phyloP scores from a whole-genome alignment of 2,113 vertebrate genomes.

The Oostethus manadensis region DNA sequence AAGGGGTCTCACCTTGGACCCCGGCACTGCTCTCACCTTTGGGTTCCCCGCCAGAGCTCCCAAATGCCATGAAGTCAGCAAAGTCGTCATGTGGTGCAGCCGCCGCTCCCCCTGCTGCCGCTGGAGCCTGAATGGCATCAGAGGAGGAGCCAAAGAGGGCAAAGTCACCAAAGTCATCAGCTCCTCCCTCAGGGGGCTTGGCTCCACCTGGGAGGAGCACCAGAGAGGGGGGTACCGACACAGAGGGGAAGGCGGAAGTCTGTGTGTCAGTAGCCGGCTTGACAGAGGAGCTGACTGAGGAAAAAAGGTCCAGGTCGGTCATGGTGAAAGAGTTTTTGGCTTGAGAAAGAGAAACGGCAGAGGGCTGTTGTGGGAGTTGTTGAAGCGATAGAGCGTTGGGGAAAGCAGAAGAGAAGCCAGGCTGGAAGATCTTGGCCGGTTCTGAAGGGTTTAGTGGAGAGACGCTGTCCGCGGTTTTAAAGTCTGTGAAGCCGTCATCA shows the following conservation, averaged over 20 bases:
- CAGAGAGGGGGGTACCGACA: constrained; percentile 51
- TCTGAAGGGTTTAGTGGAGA: constrained; percentile 87
- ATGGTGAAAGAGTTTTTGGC: constrained; percentile 83
- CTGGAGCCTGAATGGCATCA: constrained; percentile 40
- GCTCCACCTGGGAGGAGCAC: constrained; percentile 58
- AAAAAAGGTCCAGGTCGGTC: constrained; percentile 90
- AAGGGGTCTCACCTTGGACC: constrained; percentile 52
- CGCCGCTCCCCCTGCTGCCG: constrained; percentile 32
- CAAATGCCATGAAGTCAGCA: constrained; percentile 96
- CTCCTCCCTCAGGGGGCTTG: constrained; percentile 67
- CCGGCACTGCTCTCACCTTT: constrained; percentile 55
- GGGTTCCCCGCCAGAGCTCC: constrained; percentile 71
- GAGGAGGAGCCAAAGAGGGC: constrained; percentile 85
- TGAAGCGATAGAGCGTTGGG: constrained; percentile 79
- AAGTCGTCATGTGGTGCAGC: constrained; percentile 84
- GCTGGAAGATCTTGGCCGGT: constrained; percentile 81
- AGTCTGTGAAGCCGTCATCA: constrained; percentile 95
- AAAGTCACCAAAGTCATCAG: constrained; percentile 92
- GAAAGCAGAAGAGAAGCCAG: constrained; percentile 76
- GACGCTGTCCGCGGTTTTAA: constrained; percentile 93
- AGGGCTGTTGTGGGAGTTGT: constrained; percentile 71
- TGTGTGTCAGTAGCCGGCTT: constrained; percentile 56
- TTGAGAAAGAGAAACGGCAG: constrained; percentile 60
- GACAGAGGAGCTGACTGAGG: constrained; percentile 67
- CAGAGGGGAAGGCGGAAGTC: constrained; percentile 56